Base-by-base conservation (phyloP, 2,113 vertebrate species). In the Entosphenus tridentatus region DNA sequence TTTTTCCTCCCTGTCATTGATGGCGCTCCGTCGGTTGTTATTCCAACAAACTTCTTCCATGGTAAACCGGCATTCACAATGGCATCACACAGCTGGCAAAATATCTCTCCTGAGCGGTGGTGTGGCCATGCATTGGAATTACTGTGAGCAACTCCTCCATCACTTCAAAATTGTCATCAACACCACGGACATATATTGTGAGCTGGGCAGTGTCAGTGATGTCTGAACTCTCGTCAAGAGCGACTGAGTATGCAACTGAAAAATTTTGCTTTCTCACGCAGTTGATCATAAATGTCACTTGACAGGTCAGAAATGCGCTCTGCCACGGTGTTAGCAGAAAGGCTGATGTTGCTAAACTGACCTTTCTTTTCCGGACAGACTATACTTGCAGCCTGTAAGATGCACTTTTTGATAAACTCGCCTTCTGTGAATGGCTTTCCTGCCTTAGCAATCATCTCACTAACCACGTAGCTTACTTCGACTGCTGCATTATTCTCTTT, bases 1-100 rank as follows among this genome's bases (percentile, higher is more conserved):
- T 72, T 75, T 75, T 68, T 73, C 12, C 68, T 73, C n/a, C 73
- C 71, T 71, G 57, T 71, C 71, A 75, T 75, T 57, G 70, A 75
- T 13, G 70, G 58, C 39, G 57, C 16, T n/a, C 57, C 18, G n/a
- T 70, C 70, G 13, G 70, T 67, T 62, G 69, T 55, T 57, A 10
- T 21, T 57, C 14, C 70, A 55, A 71, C 68, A 69, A 11, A n/a
- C 54, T 59, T 65, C 54, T 11, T 55, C 70, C 56, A 70, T 18
- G 56, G 16, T 57, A 21, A 21, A 21, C 18, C 18, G 18, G 18
- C 18, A 21, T 21, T n/a, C n/a, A n/a, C n/a, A n/a, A n/a, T n/a
- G n/a, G n/a, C n/a, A n/a, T n/a, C n/a, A n/a, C n/a, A n/a, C n/a
- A n/a, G n/a, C n/a, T n/a, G n/a, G n/a, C n/a, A n/a, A n/a, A n/a